Evolutionary conservation across 2,113 vertebrate species (phyloP), one percentile per base, ranked within the genome.

Genomic region (Pampusana beccarii): DNA sequence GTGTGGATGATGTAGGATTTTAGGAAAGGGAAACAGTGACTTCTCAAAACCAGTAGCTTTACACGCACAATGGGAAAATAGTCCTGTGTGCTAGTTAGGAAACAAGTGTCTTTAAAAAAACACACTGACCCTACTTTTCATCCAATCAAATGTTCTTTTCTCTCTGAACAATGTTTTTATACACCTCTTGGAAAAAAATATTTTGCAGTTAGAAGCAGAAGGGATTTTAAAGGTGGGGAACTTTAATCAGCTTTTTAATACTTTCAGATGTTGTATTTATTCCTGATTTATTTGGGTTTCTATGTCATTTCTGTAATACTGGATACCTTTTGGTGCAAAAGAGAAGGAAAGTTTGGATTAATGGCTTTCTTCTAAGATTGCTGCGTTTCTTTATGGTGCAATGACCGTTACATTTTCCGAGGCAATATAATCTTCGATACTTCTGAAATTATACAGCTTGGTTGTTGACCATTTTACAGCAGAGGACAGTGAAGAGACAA

Each of bases 11-110:
- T 4, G 12, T 21, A 51, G 67, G 57, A 26, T 69, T 86, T 83
- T 71, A 65, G 86, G 51, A 67, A 58, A 71, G 26, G 61, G 36
- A 61, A 70, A 25, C 2, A n/a, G 40, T 18, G 50, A 33, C 36
- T 74, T 81, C 40, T 72, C 57, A 58, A 33, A 78, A 69, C 54
- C 28, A 9, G 44, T 64, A 56, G 18, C 28, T 79, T 69, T 54
- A 23, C 2, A 2, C 40, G 19, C 11, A 11, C 16, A 26, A 2
- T 13, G 2, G 25, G 31, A 16, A 28, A 57, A 23, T 11, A n/a
- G 18, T 10, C 46, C 29, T 25, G 0, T 51, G 29, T 80, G 54
- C n/a, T 72, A 34, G 40, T 67, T 28, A 8, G 4, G 4, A 60
- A 80, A 70, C 10, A 33, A 48, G 13, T 33, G n/a, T 78, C 26